Conservation (phyloP, 1,140 invertebrate species). For the Drosophila ohnishii region DNA sequence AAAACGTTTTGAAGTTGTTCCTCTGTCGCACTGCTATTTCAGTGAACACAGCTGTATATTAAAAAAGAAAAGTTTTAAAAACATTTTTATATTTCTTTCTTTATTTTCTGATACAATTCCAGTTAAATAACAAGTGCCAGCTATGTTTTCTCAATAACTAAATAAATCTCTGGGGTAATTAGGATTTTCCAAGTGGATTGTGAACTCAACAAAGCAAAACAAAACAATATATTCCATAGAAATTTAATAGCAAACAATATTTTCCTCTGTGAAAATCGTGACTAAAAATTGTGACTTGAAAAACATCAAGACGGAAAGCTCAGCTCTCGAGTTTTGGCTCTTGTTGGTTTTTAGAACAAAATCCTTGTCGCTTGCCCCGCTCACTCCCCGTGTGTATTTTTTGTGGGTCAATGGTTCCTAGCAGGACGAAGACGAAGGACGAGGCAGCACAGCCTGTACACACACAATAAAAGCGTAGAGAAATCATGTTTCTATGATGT, state of each 20-base stretch:
- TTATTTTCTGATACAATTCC: neutral
- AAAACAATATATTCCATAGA: neutral
- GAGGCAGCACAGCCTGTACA: conserved; percentile 18
- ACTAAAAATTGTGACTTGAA: neutral
- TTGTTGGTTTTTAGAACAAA: conserved; percentile 51
- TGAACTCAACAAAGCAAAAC: neutral
- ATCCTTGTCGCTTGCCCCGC: conserved; percentile 21
- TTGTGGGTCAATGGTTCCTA: conserved; percentile 61
- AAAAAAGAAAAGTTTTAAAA: neutral
- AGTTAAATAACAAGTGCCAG: neutral
- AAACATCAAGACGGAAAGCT: conserved; percentile 10
- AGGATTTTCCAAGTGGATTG: neutral
- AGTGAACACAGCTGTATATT: too few species aligned
- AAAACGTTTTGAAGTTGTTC: too few species aligned
- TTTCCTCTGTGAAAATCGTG: neutral
- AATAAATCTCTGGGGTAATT: neutral
- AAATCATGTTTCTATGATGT: conserved; percentile 49
- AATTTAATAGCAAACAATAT: conserved; percentile 2
- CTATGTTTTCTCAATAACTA: neutral
- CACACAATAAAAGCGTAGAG: conserved; percentile 25
- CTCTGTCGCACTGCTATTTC: too few species aligned
- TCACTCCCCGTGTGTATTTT: conserved; percentile 8
- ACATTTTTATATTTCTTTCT: too few species aligned
- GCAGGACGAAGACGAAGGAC: conserved; percentile 14
- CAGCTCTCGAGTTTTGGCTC: conserved; percentile 16